phyloP scores from a whole-genome alignment of 2,113 vertebrate species.

The Brachyistius frenatus region DNA sequence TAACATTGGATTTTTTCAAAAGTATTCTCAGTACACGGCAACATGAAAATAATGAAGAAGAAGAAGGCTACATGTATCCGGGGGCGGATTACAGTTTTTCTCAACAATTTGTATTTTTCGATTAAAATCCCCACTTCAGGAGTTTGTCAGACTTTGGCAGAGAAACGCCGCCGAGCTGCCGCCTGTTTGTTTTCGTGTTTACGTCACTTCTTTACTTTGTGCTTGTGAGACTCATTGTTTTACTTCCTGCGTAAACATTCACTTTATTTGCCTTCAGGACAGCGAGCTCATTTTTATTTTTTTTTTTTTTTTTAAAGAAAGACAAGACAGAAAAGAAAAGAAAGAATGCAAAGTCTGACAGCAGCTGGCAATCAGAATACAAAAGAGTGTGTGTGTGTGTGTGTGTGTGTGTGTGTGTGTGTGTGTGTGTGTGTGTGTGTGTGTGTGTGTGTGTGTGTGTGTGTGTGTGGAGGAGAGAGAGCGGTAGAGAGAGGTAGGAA shows the following conservation, averaged over 20 bases:
- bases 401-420: constrained; percentile 2
- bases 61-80: no score
- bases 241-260: no score
- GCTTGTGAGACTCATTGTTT: no score
- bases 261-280: background rate
- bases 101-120: no score
- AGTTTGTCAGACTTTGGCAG: no score
- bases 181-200: background rate
- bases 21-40: no score
- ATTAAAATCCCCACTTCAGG: no score
- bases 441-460: constrained; percentile 4
- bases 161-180: no score
- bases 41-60: no score
- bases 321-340: background rate
- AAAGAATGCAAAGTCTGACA: constrained; percentile 11
- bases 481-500: constrained; percentile 9
- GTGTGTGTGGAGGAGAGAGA: background rate
- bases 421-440: constrained; percentile 5
- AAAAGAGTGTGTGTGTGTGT: no score
- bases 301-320: background rate
- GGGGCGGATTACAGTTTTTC: no score
- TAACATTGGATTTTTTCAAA: no score
- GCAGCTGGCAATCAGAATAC: constrained; percentile 28
- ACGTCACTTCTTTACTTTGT: background rate
- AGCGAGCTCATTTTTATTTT: background rate